Evolutionary conservation across 2,113 vertebrate genomes (phyloP).

Genomic region (Zapornia atra): DNA sequence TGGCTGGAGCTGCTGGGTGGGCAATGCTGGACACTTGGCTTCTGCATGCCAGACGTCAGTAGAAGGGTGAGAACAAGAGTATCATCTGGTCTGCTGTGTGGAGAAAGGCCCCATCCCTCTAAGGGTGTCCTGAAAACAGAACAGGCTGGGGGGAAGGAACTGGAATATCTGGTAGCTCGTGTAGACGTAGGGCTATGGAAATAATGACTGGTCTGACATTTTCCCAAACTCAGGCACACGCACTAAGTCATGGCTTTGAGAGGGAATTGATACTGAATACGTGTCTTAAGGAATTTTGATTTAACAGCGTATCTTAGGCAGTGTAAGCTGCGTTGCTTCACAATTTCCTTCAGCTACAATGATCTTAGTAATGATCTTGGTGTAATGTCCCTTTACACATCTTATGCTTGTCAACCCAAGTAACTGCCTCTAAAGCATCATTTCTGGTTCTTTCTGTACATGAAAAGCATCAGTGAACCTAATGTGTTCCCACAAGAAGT

Average conservation of each 20-base stretch:
- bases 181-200: neutral
- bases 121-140: neutral
- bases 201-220: rapidly evolving
- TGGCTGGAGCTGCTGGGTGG: neutral
- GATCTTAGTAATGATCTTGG: neutral
- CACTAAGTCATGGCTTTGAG: neutral
- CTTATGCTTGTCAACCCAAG: neutral
- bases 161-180: neutral
- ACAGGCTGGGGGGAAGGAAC: neutral
- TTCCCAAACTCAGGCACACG: neutral
- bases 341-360: neutral
- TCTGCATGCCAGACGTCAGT: neutral
- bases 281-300: neutral
- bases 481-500: neutral
- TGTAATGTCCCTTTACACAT: neutral
- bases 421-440: neutral
- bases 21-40: neutral
- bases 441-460: neutral
- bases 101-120: neutral
- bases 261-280: neutral
- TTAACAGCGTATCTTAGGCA: neutral
- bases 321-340: neutral
- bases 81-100: neutral
- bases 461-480: neutral
- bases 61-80: neutral